Evolutionary conservation across 2,797 vertebrate species (phyloP).

Genomic region (Champsocephalus esox): DNA sequence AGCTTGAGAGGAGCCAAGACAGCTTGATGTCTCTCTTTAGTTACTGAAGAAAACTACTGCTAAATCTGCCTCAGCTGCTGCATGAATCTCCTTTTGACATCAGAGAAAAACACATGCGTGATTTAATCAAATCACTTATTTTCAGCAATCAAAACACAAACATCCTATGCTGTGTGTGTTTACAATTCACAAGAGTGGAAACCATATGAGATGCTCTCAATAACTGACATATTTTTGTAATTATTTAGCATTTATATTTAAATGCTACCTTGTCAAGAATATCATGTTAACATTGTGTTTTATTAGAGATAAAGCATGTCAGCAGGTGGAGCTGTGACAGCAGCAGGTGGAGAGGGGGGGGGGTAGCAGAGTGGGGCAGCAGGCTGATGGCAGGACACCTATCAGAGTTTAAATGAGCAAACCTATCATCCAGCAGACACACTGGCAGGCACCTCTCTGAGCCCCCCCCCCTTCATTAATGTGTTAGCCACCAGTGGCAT

Average conservation of each 20-base stretch:
- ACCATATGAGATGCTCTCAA: background rate
- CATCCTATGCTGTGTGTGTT: background rate
- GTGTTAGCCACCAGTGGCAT: conserved; percentile 2
- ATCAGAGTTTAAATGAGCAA: conserved; percentile 45
- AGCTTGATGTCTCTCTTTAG: conserved; percentile 31
- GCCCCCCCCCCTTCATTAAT: background rate
- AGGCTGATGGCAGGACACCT: conserved; percentile 14
- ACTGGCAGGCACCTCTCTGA: background rate
- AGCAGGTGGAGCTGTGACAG: conserved; percentile 31
- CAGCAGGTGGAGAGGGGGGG: conserved; percentile 16
- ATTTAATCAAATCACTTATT: conserved; percentile 1
- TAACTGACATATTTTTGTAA: background rate
- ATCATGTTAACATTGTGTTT: background rate
- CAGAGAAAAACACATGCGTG: conserved; percentile 12
- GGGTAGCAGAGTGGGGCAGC: background rate
- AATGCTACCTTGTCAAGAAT: background rate
- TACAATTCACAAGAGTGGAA: background rate
- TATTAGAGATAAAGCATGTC: background rate
- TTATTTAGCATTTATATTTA: background rate
- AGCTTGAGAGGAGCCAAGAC: conserved; percentile 23
- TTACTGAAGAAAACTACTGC: conserved; percentile 40
- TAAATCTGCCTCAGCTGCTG: conserved; percentile 40
- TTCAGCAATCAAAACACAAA: conserved; percentile 27
- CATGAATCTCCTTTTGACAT: conserved; percentile 23
- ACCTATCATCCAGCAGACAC: conserved; percentile 7